Evolutionary conservation across 2,888 invertebrate species (phyloP).

Genomic region (Caenorhabditis angaria): DNA sequence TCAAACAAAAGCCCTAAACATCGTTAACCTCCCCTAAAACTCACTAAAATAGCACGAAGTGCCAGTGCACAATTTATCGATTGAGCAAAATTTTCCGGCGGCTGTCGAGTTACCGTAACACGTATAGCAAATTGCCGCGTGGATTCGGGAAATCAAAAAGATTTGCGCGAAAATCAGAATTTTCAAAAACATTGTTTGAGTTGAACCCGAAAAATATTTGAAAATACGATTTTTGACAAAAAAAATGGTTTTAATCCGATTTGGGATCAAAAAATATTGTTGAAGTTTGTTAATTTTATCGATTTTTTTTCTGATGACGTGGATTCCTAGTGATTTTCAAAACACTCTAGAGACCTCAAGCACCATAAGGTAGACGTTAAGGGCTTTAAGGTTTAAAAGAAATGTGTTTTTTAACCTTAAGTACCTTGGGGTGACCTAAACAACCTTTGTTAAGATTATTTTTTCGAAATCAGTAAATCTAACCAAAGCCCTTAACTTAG

Average conservation of each 20-base stretch:
- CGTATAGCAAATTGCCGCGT: conserved; percentile 40
- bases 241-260: background rate
- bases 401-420: no score
- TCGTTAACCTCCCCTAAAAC: background rate
- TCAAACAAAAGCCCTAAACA: no score
- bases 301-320: background rate
- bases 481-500: no score
- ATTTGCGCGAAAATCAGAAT: background rate
- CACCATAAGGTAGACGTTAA: no score
- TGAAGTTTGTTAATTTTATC: background rate
- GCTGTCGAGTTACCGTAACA: conserved; percentile 47
- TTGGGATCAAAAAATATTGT: background rate
- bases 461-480: no score
- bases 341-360: no score
- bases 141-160: background rate
- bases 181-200: background rate
- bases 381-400: no score
- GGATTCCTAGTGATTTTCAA: no score
- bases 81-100: conserved; percentile 47
- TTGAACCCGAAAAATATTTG: background rate
- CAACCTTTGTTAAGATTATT: no score
- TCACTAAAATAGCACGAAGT: conserved; percentile 48
- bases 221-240: background rate
- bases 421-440: no score
- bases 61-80: conserved; percentile 47